Conservation (phyloP, 2,113 vertebrate species). For the Gasterosteus nipponicus region DNA sequence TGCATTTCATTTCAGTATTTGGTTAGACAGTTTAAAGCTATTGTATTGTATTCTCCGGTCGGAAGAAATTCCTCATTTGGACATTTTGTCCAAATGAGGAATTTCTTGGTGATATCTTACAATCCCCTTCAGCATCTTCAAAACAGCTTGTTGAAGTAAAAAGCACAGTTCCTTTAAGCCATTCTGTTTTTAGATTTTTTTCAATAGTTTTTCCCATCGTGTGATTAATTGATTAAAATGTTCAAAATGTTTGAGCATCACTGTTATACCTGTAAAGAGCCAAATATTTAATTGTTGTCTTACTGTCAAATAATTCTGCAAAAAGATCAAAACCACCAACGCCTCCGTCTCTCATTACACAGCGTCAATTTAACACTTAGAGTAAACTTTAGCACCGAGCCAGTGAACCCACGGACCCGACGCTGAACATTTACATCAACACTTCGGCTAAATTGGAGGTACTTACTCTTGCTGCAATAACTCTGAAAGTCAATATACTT, state of each 20-base stretch:
- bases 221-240: neutral
- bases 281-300: neutral
- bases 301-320: neutral
- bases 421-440: no score
- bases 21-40: neutral
- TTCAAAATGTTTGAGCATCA: neutral
- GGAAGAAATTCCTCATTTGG: neutral
- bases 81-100: neutral
- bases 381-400: no score
- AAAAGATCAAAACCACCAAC: neutral
- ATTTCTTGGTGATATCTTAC: neutral
- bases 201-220: neutral
- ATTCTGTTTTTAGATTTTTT: neutral
- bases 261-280: neutral
- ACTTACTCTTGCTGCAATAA: no score
- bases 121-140: neutral
- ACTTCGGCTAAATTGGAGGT: no score
- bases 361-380: no score
- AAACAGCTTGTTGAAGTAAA: neutral
- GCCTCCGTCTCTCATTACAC: neutral
- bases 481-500: no score
- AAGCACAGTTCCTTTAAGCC: neutral
- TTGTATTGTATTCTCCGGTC: no score
- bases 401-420: no score
- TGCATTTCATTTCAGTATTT: neutral